Conservation (phyloP, 2,888 invertebrate species). For the Nebria brevicollis region DNA sequence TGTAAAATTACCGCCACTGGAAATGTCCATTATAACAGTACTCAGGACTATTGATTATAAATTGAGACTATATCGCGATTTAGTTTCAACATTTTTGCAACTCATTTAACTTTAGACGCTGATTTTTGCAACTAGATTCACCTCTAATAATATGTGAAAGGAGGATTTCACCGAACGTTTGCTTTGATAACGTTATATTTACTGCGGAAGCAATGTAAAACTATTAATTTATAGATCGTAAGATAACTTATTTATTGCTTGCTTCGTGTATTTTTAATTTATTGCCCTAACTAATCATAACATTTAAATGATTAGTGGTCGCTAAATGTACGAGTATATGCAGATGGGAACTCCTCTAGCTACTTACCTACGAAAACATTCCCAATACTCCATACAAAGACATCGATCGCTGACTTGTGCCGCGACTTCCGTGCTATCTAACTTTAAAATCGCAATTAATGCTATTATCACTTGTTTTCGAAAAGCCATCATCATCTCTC, state of each 20-base stretch:
- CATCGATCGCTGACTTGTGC: slow-evolving; percentile 24
- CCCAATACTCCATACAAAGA: slow-evolving; percentile 43
- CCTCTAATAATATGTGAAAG: neutral
- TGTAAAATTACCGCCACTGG: slow-evolving; percentile 39
- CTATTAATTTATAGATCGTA: neutral
- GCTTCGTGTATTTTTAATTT: no score
- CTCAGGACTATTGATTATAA: neutral
- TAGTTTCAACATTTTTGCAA: neutral
- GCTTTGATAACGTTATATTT: slow-evolving; percentile 3
- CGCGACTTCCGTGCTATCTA: neutral
- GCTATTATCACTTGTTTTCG: neutral
- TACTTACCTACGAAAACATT: slow-evolving; percentile 34
- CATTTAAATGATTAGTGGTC: no score
- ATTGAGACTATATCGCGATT: neutral
- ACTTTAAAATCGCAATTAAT: slow-evolving; percentile 22
- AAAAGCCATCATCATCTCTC: slow-evolving; percentile 25
- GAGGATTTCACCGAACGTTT: neutral
- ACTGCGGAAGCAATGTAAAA: neutral
- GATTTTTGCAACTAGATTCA: neutral
- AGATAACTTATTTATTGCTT: neutral
- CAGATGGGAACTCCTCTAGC: neutral
- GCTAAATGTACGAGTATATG: neutral
- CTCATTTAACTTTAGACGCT: neutral
- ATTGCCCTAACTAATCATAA: no score
- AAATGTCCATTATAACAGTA: slow-evolving; percentile 7